phyloP scores from a whole-genome alignment of 2,113 vertebrate species.

The Equus przewalskii region DNA sequence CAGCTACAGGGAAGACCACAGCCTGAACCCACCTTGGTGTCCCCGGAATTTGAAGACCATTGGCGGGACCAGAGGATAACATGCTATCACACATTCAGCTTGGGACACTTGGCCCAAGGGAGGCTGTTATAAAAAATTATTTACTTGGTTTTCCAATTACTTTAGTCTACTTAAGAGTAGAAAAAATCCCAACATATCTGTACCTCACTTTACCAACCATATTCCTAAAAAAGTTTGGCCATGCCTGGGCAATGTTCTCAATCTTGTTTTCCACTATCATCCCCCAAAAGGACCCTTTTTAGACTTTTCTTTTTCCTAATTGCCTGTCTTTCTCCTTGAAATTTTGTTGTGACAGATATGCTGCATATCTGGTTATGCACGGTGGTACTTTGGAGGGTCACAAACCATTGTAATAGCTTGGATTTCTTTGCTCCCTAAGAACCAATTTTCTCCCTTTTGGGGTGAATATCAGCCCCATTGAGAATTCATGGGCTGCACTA shows the following conservation, averaged over 20 bases:
- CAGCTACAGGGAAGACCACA: not conserved
- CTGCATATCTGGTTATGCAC: fast-evolving
- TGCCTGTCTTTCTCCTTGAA: not conserved
- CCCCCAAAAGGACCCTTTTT: not conserved
- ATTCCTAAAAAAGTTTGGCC: not conserved
- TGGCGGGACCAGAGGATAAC: not conserved
- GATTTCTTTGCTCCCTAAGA: not conserved
- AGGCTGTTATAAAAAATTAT: not conserved
- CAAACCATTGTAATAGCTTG: not conserved
- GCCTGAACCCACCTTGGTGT: not conserved
- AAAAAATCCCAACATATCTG: not conserved
- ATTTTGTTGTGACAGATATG: not conserved
- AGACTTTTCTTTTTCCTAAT: not conserved
- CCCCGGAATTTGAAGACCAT: fast-evolving
- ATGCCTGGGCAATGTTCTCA: fast-evolving
- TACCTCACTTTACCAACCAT: not conserved
- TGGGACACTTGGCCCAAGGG: not conserved
- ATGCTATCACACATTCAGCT: fast-evolving
- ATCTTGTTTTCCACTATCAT: not conserved
- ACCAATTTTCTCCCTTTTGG: not conserved
- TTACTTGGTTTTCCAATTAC: not conserved
- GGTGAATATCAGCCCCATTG: fast-evolving
- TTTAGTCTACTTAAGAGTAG: not conserved
- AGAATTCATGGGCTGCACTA: fast-evolving
- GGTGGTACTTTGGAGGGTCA: not conserved